These are phyloP conservation scores for Cactoblastis cactorum DNA, from an alignment of 2,888 invertebrate genomes.

Conservation along the genomic window DNA sequence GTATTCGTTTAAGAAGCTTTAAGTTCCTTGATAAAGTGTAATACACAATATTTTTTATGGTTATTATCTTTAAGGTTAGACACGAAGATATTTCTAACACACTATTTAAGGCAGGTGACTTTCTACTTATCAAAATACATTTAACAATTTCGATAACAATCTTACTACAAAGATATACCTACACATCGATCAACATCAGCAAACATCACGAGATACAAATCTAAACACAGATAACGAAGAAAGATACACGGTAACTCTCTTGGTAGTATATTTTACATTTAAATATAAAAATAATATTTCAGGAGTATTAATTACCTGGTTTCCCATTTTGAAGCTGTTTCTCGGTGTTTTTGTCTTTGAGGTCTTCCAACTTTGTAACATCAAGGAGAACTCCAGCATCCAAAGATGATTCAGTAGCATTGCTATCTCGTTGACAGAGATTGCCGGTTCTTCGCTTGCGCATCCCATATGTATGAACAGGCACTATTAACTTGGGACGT, in stretches of 20 bases:
- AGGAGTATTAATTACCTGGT: constrained; percentile 65
- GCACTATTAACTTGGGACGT: constrained; percentile 90
- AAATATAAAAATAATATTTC: too few species aligned
- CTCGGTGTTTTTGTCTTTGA: constrained; percentile 38
- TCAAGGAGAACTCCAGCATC: constrained; percentile 68
- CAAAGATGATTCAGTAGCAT: constrained; percentile 62
- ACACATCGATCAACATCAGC: constrained; percentile 50
- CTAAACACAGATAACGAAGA: constrained; percentile 24
- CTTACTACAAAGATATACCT: constrained; percentile 25
- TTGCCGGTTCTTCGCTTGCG: constrained; percentile 90
- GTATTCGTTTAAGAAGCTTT: too few species aligned
- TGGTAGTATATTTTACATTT: too few species aligned
- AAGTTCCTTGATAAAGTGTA: too few species aligned
- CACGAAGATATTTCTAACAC: neutral
- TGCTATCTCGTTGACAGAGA: constrained; percentile 74
- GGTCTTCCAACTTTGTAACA: constrained; percentile 57
- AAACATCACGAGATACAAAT: constrained; percentile 36
- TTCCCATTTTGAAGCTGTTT: constrained; percentile 44
- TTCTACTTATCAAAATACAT: constrained; percentile 6
- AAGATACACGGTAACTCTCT: neutral
- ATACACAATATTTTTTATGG: too few species aligned
- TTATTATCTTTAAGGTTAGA: neutral
- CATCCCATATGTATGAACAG: constrained; percentile 91
- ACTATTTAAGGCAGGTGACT: neutral
- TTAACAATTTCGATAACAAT: constrained; percentile 30